A percentile compares a stretch with the other conserved stretches of the same genome.
Evolutionary conservation across 2,888 invertebrate genomes (phyloP).

Genomic region (Eilema griseolum): DNA sequence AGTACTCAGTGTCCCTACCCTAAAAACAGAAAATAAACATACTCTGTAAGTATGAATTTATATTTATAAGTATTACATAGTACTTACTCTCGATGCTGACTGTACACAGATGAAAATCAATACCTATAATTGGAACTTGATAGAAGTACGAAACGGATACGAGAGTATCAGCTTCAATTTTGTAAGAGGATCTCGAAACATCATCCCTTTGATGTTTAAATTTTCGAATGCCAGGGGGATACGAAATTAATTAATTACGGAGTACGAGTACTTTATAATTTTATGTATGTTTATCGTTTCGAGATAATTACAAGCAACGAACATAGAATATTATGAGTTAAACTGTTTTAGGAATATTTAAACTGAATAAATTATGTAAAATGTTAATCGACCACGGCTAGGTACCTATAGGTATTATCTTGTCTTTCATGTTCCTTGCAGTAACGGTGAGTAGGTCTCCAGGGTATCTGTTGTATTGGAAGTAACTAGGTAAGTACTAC

Average conservation of each 20-base stretch:
- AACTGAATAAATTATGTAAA: background rate
- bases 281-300: background rate
- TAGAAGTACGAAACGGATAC: background rate
- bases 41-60: too few species aligned
- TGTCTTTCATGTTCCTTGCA: background rate
- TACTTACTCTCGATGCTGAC: background rate
- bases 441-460: background rate
- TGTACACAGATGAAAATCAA: background rate
- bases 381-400: background rate
- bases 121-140: background rate
- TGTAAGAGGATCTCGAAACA: background rate
- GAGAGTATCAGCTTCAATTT: background rate
- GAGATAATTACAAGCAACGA: background rate
- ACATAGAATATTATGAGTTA: background rate
- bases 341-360: background rate
- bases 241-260: background rate
- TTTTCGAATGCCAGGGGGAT: background rate
- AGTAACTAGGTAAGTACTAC: background rate
- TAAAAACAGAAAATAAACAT: too few species aligned
- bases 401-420: background rate
- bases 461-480: background rate
- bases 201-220: background rate
- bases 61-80: too few species aligned
- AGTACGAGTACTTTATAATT: background rate
- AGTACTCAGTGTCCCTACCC: too few species aligned